Evolutionary conservation across 2,888 invertebrate species (phyloP).

Genomic region (Hirtodrosophila alboralis): DNA sequence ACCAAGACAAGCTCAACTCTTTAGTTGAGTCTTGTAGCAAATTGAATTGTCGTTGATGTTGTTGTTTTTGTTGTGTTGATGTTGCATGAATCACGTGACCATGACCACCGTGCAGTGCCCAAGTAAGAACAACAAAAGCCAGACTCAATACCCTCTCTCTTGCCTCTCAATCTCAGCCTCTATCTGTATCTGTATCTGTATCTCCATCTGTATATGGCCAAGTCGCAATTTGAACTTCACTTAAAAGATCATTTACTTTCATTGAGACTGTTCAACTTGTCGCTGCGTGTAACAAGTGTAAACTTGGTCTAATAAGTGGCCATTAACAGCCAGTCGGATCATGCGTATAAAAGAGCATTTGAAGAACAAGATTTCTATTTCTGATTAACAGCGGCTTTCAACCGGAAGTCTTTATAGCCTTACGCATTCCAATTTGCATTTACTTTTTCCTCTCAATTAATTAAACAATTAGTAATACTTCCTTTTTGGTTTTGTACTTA

Average conservation of each 20-base stretch:
- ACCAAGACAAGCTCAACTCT: conserved; percentile 65
- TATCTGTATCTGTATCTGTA: conserved; percentile 24
- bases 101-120: conserved; percentile 73
- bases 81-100: conserved; percentile 82
- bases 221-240: conserved; percentile 76
- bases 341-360: conserved; percentile 50
- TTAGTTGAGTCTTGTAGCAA: conserved; percentile 74
- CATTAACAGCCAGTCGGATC: conserved; percentile 59
- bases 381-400: not conserved
- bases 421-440: conserved; percentile 21
- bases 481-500: conserved; percentile 46
- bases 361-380: conserved; percentile 13
- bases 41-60: conserved; percentile 75
- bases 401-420: conserved; percentile 37
- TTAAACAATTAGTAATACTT: conserved; percentile 28
- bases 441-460: conserved; percentile 20
- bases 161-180: conserved; percentile 1
- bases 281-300: conserved; percentile 69
- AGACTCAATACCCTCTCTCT: conserved; percentile 29
- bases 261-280: conserved; percentile 66
- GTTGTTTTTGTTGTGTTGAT: conserved; percentile 39
- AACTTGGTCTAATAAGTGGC: conserved; percentile 75
- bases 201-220: conserved; percentile 65
- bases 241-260: conserved; percentile 79
- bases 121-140: conserved; percentile 62